These are phyloP conservation scores for Meandrusa payeni DNA, from an alignment of 2,888 invertebrate species.

Conservation along the genomic window DNA sequence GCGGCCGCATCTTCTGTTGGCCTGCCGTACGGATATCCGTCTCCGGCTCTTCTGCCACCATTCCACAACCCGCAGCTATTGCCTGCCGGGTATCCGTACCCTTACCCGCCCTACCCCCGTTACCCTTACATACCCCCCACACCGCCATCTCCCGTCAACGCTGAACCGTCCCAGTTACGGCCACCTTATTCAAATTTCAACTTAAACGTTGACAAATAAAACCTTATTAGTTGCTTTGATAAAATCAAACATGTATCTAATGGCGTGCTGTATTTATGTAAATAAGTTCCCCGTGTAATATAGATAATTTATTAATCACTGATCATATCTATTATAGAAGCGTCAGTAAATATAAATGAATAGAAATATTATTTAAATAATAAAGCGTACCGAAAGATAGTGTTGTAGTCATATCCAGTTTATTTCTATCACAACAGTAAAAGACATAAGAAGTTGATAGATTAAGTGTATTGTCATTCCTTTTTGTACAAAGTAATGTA, in stretches of 20 bases:
- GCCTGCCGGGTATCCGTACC: conserved; percentile 80
- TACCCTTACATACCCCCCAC: conserved; percentile 80
- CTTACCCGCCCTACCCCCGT: conserved; percentile 75
- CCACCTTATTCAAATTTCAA: conserved; percentile 73
- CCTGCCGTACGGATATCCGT: conserved; percentile 82
- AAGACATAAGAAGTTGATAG: conserved; percentile 18
- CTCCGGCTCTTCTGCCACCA: conserved; percentile 80
- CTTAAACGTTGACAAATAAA: conserved; percentile 70
- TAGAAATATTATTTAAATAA: conserved; percentile 17
- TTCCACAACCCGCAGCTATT: conserved; percentile 80
- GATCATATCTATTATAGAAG: conserved; percentile 30
- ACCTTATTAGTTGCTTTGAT: conserved; percentile 27
- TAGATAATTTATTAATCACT: conserved; percentile 38
- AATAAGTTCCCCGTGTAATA: conserved; percentile 28
- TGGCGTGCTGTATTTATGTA: conserved; percentile 28
- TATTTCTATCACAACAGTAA: conserved; percentile 9
- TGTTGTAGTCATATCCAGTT: conserved; percentile 4
- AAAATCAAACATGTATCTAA: conserved; percentile 23
- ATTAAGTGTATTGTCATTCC: conserved; percentile 18
- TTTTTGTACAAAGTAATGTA: conserved; percentile 13
- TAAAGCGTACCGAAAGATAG: conserved; percentile 1
- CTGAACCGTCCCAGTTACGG: conserved; percentile 67
- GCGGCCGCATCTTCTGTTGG: conserved; percentile 90
- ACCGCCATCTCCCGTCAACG: conserved; percentile 66
- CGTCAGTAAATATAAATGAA: conserved; percentile 25